Percentiles rank a stretch among this genome's conserved stretches.
phyloP scores from a whole-genome alignment of 2,113 vertebrate genomes.

The Corapipo altera region DNA sequence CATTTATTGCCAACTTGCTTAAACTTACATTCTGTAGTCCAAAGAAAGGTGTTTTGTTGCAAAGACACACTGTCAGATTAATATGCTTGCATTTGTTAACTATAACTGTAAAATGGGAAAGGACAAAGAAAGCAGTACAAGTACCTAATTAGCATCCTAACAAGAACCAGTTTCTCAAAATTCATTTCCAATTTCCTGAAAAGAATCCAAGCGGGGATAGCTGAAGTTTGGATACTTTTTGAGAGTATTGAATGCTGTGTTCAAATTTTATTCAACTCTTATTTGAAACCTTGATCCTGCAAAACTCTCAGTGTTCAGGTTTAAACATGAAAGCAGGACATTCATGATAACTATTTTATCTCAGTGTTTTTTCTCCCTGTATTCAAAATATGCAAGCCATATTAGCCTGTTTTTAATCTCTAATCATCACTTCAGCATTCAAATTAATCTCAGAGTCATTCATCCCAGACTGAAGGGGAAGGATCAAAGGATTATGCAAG shows the following conservation, averaged over 20 bases:
- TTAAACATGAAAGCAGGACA: neutral
- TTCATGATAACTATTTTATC: neutral
- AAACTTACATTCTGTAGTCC: neutral
- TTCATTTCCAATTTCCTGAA: neutral
- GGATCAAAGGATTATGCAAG: neutral
- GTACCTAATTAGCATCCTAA: neutral
- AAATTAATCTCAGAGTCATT: neutral
- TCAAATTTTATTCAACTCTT: neutral
- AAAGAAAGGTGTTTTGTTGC: neutral
- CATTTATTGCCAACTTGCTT: neutral
- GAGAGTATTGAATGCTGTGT: neutral
- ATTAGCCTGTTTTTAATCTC: neutral
- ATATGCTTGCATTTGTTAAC: constrained; percentile 1
- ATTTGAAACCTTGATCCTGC: neutral
- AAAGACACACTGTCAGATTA: neutral
- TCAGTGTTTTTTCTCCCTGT: neutral
- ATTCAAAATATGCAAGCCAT: neutral
- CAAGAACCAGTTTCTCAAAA: neutral
- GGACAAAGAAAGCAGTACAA: constrained; percentile 3
- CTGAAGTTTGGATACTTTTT: neutral
- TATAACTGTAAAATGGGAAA: neutral
- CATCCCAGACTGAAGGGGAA: neutral
- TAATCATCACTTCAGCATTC: neutral
- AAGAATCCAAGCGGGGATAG: neutral
- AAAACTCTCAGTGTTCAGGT: neutral